phyloP scores from a whole-genome alignment of 2,888 invertebrate species.

The Autographa pulchrina region DNA sequence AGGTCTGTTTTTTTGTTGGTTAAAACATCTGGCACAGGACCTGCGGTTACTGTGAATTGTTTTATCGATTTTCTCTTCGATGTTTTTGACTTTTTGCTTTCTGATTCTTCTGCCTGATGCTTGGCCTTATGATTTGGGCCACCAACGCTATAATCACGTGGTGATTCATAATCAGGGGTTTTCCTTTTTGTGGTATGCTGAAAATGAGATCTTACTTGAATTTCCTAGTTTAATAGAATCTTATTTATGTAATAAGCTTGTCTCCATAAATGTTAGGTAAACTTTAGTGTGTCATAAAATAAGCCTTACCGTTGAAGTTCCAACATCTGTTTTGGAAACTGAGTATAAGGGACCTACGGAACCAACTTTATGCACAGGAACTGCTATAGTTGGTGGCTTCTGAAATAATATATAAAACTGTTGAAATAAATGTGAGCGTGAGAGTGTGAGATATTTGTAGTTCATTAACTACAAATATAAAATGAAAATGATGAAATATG shows the following conservation, averaged over 20 bases:
- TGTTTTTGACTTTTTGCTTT: slow-evolving; percentile 40
- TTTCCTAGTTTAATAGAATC: background rate
- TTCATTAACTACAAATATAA: too few species aligned
- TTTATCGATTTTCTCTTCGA: slow-evolving; percentile 32
- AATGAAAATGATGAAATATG: background rate
- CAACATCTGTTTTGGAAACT: slow-evolving; percentile 13
- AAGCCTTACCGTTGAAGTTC: slow-evolving; percentile 20
- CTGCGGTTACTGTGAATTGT: slow-evolving; percentile 22
- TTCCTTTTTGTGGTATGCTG: slow-evolving; percentile 26
- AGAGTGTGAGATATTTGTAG: too few species aligned
- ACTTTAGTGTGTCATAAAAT: background rate
- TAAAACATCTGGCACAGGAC: slow-evolving; percentile 7
- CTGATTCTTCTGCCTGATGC: slow-evolving; percentile 17
- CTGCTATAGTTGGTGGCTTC: slow-evolving; percentile 11
- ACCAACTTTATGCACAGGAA: slow-evolving; percentile 17
- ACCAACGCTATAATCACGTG: slow-evolving; percentile 2
- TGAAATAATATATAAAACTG: slow-evolving; percentile 14
- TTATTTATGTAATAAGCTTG: background rate
- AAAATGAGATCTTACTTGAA: slow-evolving; percentile 8
- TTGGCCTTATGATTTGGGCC: background rate
- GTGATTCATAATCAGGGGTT: slow-evolving; percentile 19
- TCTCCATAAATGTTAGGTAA: background rate
- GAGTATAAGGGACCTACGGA: slow-evolving; percentile 24
- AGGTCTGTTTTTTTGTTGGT: slow-evolving; percentile 7
- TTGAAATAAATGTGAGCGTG: background rate